Evolutionary conservation across 2,888 invertebrate genomes (phyloP).

Genomic region (Euspilapteryx auroguttella): DNA sequence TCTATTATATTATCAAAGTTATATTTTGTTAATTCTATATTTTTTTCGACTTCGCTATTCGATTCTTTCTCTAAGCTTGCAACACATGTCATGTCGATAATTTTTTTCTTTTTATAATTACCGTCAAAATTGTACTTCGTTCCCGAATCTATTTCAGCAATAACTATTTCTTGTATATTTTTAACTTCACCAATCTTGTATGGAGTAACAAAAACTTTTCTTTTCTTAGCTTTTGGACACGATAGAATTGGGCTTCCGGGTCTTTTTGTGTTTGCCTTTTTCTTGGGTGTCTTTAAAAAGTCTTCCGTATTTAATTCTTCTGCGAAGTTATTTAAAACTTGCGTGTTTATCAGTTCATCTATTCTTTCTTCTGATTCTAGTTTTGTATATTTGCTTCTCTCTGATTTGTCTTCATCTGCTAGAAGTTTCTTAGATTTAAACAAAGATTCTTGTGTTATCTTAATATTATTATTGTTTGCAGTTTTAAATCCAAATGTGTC

Average conservation of each 20-base stretch:
- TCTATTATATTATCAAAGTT: conserved; percentile 20
- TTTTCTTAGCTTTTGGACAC: conserved; percentile 34
- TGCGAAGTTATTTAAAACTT: conserved; percentile 36
- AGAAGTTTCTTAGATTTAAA: too few relatives aligned
- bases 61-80: too few relatives aligned
- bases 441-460: too few relatives aligned
- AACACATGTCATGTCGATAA: too few relatives aligned
- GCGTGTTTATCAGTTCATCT: conserved; percentile 21
- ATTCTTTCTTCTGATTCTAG: conserved; percentile 1
- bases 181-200: conserved; percentile 11
- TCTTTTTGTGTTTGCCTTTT: conserved; percentile 21
- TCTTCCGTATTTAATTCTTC: conserved; percentile 32
- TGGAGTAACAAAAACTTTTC: conserved; percentile 29
- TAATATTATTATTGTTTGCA: background rate
- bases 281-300: conserved; percentile 17
- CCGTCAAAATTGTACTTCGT: conserved; percentile 20
- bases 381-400: conserved; percentile 2
- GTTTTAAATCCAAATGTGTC: background rate
- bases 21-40: conserved; percentile 10
- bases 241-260: conserved; percentile 39
- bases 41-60: too few relatives aligned
- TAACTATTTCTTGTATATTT: conserved; percentile 7
- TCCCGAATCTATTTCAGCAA: conserved; percentile 6
- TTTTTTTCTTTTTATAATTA: too few relatives aligned
- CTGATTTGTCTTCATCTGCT: too few relatives aligned